Evolutionary conservation across 2,113 vertebrate genomes (phyloP), one percentile per base, ranked within the genome.

Genomic region (Aptenodytes forsteri): DNA sequence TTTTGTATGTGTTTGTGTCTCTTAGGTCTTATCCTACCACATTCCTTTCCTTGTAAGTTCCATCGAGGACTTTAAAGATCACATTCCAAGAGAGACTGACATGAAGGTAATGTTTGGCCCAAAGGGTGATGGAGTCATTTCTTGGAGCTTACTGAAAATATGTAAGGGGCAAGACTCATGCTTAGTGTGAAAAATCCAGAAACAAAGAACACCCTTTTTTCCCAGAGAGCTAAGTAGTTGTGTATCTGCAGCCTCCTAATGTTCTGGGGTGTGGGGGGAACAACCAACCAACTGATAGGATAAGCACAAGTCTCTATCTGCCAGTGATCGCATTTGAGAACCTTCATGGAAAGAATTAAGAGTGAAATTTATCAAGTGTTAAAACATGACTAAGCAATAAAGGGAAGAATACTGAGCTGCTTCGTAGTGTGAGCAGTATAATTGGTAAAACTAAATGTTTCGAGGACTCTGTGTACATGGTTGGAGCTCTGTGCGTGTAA

Each of bases 31-130:
- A 87, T 99, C 99, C 72, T 99, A 99, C 97, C 99, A 99, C 96
- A 99, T 99, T 98, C 99, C 99, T 89, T 99, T 99, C 98, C 98
- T 99, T 98, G 99, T 99, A 96, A 99, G 99, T 97, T 99, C 99
- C 40, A 99, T 99, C 55, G 99, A 99, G 96, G 99, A 99, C 94
- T 99, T 99, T 91, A 99, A 99, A 96, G 99, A 99, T 97, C 99
- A 99, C 98, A 99, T 99, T 99, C 99, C 99, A 96, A 98, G 99
- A 92, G 99, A 99, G 97, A 99, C 99, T 2, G 99, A 99, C 98
- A 99, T 99, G 99, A 99, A 99, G 99, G 99, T 99, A 98, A 95
- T 46, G 61, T 62, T 83, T 78, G 89, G 34, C 77, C 59, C 5
- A 44, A 38, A 36, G 49, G 11, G 13, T 61, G 67, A 16, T 13